Evolutionary conservation across 2,888 invertebrate species (phyloP), one percentile per base, ranked within the genome.

Genomic region (Oscheius sp.): DNA sequence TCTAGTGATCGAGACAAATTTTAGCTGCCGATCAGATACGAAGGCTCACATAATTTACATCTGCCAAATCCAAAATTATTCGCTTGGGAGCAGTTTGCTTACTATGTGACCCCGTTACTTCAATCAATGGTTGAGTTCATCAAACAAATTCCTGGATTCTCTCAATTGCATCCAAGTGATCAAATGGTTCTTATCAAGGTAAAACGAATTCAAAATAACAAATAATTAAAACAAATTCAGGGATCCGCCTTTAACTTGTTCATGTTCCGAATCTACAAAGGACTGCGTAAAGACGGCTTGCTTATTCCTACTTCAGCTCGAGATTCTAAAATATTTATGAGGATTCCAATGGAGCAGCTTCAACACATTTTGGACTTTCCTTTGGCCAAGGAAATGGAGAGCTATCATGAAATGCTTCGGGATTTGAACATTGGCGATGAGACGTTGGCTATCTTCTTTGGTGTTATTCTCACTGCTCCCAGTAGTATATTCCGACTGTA

Each of bases 181-280:
- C 76, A 77, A 45, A 75, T 74, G 18, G 21, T 25, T 9, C 58
- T 78, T 0, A 70, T 80, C 21, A 78, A 78, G 59, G 72, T 58
- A 18, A 46, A 9, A 18, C 3, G 35, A 9, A 9, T 35, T 35
- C 35, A 35, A 9, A 5, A 16, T 27, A 13, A n/a, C 64, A 45
- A 23, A 25, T 46, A 25, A 49, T 9, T 7, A 27, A 25, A 64
- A 41, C 61, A 12, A 25, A 25, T 74, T 74, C 46, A 70, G 70
- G 29, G n/a, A 0, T 61, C 66, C 16, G 58, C 72, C 3, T 77
- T 77, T 45, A 25, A 41, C 13, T 29, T 80, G 3, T 76, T 72
- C 27, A 13, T 80, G 13, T 35, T 76, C n/a, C 49, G 76, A n/a
- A 49, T 77, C 2, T 29, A 45, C 27, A 76, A 74, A 1, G 74